Base-by-base conservation (phyloP, 2,888 invertebrate species). In the Plagiodera versicolora region DNA sequence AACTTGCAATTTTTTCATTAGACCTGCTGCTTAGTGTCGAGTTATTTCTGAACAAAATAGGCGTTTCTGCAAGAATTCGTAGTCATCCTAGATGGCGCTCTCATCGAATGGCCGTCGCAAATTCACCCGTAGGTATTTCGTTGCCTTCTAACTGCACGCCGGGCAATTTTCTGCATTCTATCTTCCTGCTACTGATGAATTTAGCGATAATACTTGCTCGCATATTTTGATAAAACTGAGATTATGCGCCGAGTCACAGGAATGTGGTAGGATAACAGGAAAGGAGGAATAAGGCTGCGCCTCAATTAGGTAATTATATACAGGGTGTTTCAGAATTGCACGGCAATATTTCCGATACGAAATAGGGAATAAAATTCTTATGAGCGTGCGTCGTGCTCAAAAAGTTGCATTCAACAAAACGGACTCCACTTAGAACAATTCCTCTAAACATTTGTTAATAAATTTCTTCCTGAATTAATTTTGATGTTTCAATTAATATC, bases 91-190 rank as follows among this genome's bases (percentile, higher is more conserved):
- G 32, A 39, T 39, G 39, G n/a, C 39, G 39, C 39, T 11, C 2
- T 14, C 14, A 39, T 39, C 39, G 32, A 32, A 32, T 32, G 32
- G 14, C 39, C 39, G 14, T 39, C 52, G 14, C 53, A 53, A 61
- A 53, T 61, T 47, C 39, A 24, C 47, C 56, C 53, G 18, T 32
- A 49, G 61, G 61, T 57, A 52, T 58, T 56, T 30, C 48, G 48
- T 14, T 3, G 11, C 14, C 48, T 58, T 56, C 47, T 62, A 58
- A 56, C 62, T 58, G 58, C 62, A 56, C 52, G 56, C 56, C 48
- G 46, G 62, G 28, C 47, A 44, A 56, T 62, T 58, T 62, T 55
- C 62, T 62, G 52, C 62, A 62, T 62, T 62, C 58, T 58, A 62
- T 58, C 55, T 52, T 58, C 58, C 49, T 53, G 56, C 53, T 52